These are phyloP conservation scores for Panagrolaimus sp. DNA, from an alignment of 1,140 invertebrate species.

Conservation along the genomic window DNA sequence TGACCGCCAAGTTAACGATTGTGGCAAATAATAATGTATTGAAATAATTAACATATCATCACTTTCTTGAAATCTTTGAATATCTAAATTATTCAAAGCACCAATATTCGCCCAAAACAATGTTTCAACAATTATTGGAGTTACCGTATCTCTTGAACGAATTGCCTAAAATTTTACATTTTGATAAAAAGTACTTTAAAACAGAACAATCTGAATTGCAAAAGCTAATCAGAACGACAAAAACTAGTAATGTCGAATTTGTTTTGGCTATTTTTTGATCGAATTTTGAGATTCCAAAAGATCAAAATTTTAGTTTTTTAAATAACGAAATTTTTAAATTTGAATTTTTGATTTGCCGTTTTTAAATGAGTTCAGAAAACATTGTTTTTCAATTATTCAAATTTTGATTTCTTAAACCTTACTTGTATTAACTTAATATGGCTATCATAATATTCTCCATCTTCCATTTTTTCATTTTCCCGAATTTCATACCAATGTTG, in stretches of 20 bases:
- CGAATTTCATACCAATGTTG: constrained; percentile 13
- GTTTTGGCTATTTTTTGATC: no score
- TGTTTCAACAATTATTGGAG: constrained; percentile 7
- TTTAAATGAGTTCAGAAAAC: no score
- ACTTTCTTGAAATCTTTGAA: not conserved
- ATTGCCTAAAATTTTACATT: not conserved
- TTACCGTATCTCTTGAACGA: not conserved
- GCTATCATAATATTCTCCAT: not conserved
- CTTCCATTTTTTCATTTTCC: not conserved
- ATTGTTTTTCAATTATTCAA: no score
- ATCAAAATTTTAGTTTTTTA: no score
- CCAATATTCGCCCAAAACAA: not conserved
- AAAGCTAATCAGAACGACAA: no score
- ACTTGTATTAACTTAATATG: not conserved
- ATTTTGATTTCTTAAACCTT: no score
- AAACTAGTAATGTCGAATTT: no score
- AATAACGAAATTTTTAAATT: no score
- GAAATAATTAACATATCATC: not conserved
- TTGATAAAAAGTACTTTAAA: no score
- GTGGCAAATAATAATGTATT: constrained; percentile 1
- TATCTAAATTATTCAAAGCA: not conserved
- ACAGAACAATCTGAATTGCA: no score
- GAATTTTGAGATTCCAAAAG: no score
- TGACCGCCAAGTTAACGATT: not conserved
- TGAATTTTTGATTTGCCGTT: no score